Conservation (phyloP, 1,140 invertebrate species). For the Scaptomyza graminum region DNA sequence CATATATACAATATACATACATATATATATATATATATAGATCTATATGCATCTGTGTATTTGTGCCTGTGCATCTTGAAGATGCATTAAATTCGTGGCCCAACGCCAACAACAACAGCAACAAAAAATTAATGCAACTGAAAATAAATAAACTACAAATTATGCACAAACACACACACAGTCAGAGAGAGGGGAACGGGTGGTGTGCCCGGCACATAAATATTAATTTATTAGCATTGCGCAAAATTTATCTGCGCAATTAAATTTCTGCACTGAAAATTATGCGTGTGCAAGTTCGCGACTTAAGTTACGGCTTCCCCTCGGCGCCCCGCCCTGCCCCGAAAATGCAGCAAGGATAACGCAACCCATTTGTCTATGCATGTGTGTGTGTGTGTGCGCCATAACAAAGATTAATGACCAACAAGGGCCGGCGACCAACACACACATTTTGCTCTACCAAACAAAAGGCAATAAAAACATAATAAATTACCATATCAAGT, state of each 20-base stretch:
- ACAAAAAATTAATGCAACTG: conserved; percentile 43
- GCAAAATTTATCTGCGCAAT: conserved; percentile 78
- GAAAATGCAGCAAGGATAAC: conserved; percentile 71
- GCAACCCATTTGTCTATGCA: conserved; percentile 39
- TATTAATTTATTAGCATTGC: conserved; percentile 79
- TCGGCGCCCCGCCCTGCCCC: conserved; percentile 7
- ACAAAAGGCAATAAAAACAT: conserved; percentile 81
- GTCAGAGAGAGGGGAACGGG: not conserved
- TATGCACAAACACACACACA: conserved; percentile 15
- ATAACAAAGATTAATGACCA: conserved; percentile 83
- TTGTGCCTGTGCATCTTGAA: conserved; percentile 63
- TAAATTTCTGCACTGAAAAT: conserved; percentile 61
- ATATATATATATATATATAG: not conserved
- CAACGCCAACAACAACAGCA: not conserved
- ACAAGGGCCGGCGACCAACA: conserved; percentile 63
- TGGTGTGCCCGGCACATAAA: conserved; percentile 56
- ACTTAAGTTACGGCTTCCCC: conserved; percentile 62
- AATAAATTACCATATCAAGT: conserved; percentile 84
- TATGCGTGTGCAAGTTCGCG: conserved; percentile 60
- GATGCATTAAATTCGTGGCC: conserved; percentile 73
- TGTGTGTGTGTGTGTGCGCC: conserved; percentile 49
- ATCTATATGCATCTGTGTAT: not conserved
- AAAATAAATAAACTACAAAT: conserved; percentile 28
- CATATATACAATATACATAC: conserved; percentile 24
- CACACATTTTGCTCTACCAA: conserved; percentile 59